Evolutionary conservation across 1,140 invertebrate genomes (phyloP).

Genomic region (Venustaconcha ellipsiformis): DNA sequence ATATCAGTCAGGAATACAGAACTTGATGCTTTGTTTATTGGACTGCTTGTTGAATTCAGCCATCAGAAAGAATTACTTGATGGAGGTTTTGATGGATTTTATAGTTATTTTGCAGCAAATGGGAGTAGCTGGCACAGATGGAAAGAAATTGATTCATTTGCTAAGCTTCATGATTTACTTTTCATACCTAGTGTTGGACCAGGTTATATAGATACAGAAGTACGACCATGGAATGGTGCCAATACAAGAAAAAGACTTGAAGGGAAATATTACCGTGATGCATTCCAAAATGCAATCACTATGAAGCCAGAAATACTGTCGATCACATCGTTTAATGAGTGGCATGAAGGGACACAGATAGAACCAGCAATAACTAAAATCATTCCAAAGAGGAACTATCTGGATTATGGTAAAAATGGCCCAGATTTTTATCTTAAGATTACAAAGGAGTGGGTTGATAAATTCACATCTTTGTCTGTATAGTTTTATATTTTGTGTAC

Average conservation of each 20-base stretch:
- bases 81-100: slow-evolving; percentile 72
- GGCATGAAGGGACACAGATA: slow-evolving; percentile 74
- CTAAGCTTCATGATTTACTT: slow-evolving; percentile 59
- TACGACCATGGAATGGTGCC: slow-evolving; percentile 70
- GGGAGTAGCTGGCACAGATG: slow-evolving; percentile 70
- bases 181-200: slow-evolving; percentile 72
- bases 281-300: slow-evolving; percentile 65
- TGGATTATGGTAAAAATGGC: slow-evolving; percentile 56
- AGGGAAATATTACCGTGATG: slow-evolving; percentile 68
- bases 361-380: slow-evolving; percentile 68
- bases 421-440: slow-evolving; percentile 65
- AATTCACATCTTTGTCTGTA: slow-evolving; percentile 23
- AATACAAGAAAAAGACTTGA: slow-evolving; percentile 66
- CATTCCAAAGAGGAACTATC: slow-evolving; percentile 54
- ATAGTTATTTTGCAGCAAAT: slow-evolving; percentile 73
- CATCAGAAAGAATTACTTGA: slow-evolving; percentile 57
- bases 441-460: slow-evolving; percentile 47
- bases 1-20: slow-evolving; percentile 64
- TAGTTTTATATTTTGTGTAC: neutral
- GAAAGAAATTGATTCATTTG: slow-evolving; percentile 62
- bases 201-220: slow-evolving; percentile 70
- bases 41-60: slow-evolving; percentile 65
- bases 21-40: slow-evolving; percentile 71
- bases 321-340: slow-evolving; percentile 73
- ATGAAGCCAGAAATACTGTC: slow-evolving; percentile 63